Evolutionary conservation across 2,113 vertebrate genomes (phyloP), one percentile per base, ranked within the genome.

Genomic region (Anser cygnoides): DNA sequence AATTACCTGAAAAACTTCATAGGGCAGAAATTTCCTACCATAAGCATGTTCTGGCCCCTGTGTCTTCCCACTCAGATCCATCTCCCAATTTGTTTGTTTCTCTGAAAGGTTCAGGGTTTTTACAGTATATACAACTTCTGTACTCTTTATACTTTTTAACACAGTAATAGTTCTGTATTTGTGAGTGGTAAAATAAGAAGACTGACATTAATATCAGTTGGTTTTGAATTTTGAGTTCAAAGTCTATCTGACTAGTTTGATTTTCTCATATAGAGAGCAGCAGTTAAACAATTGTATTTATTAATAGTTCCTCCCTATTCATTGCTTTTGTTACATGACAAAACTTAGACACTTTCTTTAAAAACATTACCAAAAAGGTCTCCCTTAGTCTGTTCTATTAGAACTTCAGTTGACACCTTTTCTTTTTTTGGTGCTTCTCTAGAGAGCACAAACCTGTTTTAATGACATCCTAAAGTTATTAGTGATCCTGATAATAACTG

Each of bases 1-100:
- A 82, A 94, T 55, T 79, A 52, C 25, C 41, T 79, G 44, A 96
- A 92, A 82, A 50, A 73, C 54, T 75, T 84, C 54, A 68, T 21
- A 82, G 33, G 70, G 18, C 43, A 89, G 70, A 94, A 94, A 68
- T 79, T 52, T 72, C 46, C 33, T 92, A 41, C 50, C 43, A 58
- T 49, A 81, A 81, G n/a, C 54, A 87, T 0, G 0, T 49, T 26
- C 23, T 84, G 16, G 3, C 6, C 41, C 15, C 19, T 5, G 4
- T 35, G 33, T 61, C 29, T 65, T 84, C 18, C 31, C 14, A 37
- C 29, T 81, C 35, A 59, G 26, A 81, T 68, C 6, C 23, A 7
- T 80, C 63, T 90, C 10, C 15, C 13, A 43, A 17, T n/a, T 93
- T 87, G 35, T 83, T 83, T 77, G 8, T 49, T 6, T 15, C 23